Percentiles rank a stretch among this genome's conserved stretches.
Conservation (phyloP, 2,888 invertebrate genomes). For the Phanerotoma sp. region DNA sequence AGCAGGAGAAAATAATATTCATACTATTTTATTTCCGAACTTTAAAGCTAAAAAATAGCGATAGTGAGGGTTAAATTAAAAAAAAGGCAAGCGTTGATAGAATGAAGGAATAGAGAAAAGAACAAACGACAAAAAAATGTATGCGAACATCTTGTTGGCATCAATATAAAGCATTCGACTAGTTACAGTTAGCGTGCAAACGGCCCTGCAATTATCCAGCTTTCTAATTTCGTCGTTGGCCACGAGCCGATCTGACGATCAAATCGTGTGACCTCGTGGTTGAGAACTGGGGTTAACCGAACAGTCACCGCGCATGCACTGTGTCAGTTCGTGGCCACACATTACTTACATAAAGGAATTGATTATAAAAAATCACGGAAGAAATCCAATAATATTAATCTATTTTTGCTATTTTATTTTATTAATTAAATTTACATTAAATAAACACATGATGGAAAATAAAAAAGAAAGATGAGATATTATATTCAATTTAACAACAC, state of each 20-base stretch:
- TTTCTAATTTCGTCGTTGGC: constrained; percentile 50
- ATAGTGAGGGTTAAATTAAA: not conserved
- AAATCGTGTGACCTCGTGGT: constrained; percentile 46
- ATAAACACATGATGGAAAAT: no score
- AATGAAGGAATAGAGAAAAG: not conserved
- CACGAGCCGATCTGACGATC: constrained; percentile 45
- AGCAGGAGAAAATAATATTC: no score
- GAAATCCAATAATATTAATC: not conserved
- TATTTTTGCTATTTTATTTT: not conserved
- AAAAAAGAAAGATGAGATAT: no score
- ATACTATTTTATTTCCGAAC: no score
- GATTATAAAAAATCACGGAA: constrained; percentile 11
- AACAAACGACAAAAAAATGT: constrained; percentile 3
- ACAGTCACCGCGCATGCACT: constrained; percentile 19
- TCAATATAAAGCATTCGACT: constrained; percentile 41
- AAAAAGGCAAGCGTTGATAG: no score
- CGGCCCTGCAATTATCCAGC: constrained; percentile 48
- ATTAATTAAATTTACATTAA: not conserved
- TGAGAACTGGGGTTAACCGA: constrained; percentile 39
- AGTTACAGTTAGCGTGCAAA: constrained; percentile 49
- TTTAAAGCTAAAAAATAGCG: no score
- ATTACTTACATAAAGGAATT: constrained; percentile 9
- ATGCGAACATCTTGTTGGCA: constrained; percentile 13
- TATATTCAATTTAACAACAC: no score
- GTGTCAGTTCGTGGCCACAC: constrained; percentile 15